Conservation (phyloP, 2,888 invertebrate genomes). For the Eupithecia centaureata region DNA sequence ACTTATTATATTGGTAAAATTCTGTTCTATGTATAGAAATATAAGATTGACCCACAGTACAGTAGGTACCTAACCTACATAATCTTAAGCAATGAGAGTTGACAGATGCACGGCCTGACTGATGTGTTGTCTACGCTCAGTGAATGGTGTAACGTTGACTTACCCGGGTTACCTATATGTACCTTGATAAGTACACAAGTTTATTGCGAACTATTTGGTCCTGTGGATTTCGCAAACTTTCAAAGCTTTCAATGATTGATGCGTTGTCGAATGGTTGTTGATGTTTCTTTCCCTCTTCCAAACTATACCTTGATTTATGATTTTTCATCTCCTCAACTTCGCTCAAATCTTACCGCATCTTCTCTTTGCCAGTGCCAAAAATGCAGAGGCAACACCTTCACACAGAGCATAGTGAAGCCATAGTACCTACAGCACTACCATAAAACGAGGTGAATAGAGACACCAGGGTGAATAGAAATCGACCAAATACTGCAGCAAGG, state of each 20-base stretch:
- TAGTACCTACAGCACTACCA: not conserved
- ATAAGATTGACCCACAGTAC: not conserved
- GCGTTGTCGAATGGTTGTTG: no score
- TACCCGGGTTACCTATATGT: not conserved
- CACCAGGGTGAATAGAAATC: no score
- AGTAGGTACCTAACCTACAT: not conserved
- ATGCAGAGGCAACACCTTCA: no score
- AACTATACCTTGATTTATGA: not conserved
- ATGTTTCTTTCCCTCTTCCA: not conserved
- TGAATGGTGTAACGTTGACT: not conserved
- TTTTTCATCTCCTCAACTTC: not conserved
- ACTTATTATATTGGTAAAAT: no score
- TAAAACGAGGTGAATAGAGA: no score
- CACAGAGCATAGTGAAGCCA: not conserved
- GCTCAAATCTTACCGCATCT: not conserved
- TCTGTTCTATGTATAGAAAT: not conserved
- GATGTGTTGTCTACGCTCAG: not conserved
- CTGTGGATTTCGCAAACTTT: not conserved
- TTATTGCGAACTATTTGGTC: not conserved
- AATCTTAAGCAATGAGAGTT: not conserved
- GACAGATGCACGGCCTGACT: not conserved
- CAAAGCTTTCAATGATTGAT: not conserved
- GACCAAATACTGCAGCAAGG: no score
- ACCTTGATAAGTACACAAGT: not conserved
- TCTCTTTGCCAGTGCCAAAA: not conserved